Evolutionary conservation across 2,797 vertebrate genomes (phyloP), one percentile per base, ranked within the genome.

Genomic region (Pelochelys cantorii): DNA sequence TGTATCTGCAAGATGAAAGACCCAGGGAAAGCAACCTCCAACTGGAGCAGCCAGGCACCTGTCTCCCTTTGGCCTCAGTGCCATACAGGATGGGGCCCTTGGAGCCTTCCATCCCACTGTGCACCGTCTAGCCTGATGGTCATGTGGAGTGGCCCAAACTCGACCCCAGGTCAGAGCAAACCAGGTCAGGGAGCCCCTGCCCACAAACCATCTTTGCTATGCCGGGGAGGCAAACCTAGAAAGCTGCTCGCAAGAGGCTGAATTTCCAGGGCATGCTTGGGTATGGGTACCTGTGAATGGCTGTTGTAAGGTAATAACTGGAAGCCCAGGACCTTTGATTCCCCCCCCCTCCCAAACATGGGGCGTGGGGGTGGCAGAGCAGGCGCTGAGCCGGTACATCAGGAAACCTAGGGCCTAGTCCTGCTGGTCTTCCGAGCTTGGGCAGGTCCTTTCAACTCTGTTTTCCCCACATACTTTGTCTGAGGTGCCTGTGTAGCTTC

Each of bases 121-220:
- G 37, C 22, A 5, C 37, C 3, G 22, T 75, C 37, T 42, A 22
- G 7, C 71, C 71, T 48, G 37, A 23, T 22, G 6, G 22, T 42
- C 37, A 75, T 8, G 37, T 42, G 37, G 22, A 7, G 78, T n/a
- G 15, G 53, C 6, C 0, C 59, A 80, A 0, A 1, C 2, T 5
- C 29, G 7, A 29, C 17, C 5, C 0, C 2, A 7, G 55, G 52
- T 34, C 0, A 1, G 37, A 11, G 23, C 23, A 25, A 75, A 22
- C 37, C 3, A 34, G 17, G 59, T 48, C 65, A n/a, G 65, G n/a
- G 65, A 22, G 68, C 68, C 10, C 25, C 23, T 1, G n/a, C 1
- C 5, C 60, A 20, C 3, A 18, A 1, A 20, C 2, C 11, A 34
- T 62, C 60, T 31, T 62, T 62, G 31, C 60, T 65, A 65, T n/a